A percentile compares a stretch with the other conserved stretches of the same genome.
phyloP scores from a whole-genome alignment of 2,113 vertebrate genomes.

The Amphiprion percula region DNA sequence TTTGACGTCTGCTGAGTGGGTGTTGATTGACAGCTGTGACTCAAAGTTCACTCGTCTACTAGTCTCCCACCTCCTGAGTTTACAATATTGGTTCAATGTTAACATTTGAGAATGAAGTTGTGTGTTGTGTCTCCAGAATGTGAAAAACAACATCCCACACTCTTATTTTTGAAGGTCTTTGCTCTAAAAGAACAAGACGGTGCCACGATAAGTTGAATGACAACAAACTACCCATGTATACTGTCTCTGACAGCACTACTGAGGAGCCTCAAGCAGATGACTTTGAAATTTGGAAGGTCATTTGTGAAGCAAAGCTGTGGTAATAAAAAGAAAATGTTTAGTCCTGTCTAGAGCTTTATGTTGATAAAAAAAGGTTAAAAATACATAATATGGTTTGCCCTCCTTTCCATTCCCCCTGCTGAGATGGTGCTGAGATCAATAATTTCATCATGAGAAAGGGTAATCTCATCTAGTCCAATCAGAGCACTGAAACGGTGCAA shows the following conservation, averaged over 20 bases:
- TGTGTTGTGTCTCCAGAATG: too few species aligned
- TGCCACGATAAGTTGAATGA: too few species aligned
- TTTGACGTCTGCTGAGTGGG: neutral
- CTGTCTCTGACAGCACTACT: too few species aligned
- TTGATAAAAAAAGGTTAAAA: slow-evolving; percentile 8
- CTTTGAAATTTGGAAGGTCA: neutral
- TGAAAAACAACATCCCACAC: too few species aligned
- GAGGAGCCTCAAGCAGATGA: neutral
- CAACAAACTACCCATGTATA: too few species aligned
- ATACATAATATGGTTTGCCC: slow-evolving; percentile 1
- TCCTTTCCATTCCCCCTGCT: neutral
- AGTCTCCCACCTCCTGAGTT: neutral
- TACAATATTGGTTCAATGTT: neutral
- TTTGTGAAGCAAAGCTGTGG: neutral
- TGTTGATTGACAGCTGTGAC: neutral
- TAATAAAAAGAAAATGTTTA: neutral
- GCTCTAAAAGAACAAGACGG: too few species aligned
- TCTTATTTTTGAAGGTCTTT: too few species aligned
- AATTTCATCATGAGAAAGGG: slow-evolving; percentile 28
- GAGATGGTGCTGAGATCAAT: neutral
- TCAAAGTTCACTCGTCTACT: neutral
- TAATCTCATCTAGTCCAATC: slow-evolving; percentile 6
- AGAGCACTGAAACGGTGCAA: neutral
- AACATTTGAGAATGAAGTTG: neutral
- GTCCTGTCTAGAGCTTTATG: neutral